Percentiles rank a stretch among this genome's conserved stretches.
Conservation (phyloP, 2,797 vertebrate species). For the Steatocranus sp. region DNA sequence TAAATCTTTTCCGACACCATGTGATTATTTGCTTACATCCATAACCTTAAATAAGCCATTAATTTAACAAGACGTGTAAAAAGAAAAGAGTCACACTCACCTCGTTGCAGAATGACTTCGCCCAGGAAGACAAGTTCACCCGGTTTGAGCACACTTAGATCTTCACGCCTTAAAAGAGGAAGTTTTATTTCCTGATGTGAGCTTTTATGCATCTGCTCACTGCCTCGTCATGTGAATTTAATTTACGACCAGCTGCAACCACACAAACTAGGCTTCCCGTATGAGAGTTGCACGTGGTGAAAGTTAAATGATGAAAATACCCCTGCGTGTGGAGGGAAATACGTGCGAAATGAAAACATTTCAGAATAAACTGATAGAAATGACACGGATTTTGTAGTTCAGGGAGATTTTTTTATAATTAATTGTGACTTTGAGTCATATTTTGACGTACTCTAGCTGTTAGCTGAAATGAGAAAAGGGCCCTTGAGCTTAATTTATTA, state of each 20-base stretch:
- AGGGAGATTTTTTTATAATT: neutral
- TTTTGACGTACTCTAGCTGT: neutral
- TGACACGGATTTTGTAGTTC: neutral
- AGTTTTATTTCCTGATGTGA: slow-evolving; percentile 17
- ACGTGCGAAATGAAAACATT: neutral
- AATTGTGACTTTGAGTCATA: neutral
- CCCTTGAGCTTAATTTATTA: neutral
- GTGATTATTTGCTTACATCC: neutral
- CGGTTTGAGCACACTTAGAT: neutral
- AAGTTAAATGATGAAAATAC: neutral
- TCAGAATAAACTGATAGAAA: neutral
- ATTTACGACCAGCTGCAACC: slow-evolving; percentile 25
- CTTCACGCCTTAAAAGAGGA: slow-evolving; percentile 16
- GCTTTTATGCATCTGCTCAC: neutral
- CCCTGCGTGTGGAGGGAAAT: neutral
- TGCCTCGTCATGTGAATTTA: slow-evolving; percentile 49
- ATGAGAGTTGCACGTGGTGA: neutral
- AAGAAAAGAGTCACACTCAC: neutral
- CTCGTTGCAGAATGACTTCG: neutral
- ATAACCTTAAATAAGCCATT: neutral
- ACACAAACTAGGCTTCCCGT: neutral
- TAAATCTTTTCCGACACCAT: neutral
- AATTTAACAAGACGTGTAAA: neutral
- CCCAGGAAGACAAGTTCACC: neutral
- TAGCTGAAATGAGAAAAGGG: neutral